A percentile compares a stretch with the other conserved stretches of the same genome.
Conservation (phyloP, 1,140 invertebrate species). For the Elymnias hypermnestra region DNA sequence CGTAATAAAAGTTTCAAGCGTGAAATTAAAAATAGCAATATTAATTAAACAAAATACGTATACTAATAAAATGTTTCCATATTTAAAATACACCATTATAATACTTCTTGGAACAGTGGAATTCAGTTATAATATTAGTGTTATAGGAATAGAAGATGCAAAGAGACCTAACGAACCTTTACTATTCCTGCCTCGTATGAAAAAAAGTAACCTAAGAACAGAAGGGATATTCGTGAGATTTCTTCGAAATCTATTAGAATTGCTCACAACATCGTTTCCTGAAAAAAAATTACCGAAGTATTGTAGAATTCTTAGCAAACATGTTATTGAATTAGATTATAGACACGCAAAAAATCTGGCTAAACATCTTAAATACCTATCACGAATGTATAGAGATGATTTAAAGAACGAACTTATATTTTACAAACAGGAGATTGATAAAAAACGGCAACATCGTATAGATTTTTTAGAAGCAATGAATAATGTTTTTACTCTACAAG, state of each 20-base stretch:
- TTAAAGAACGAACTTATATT: slow-evolving; percentile 27
- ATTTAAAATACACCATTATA: slow-evolving; percentile 10
- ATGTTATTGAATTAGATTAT: slow-evolving; percentile 23
- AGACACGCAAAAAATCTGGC: slow-evolving; percentile 30
- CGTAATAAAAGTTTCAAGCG: too few relatives aligned
- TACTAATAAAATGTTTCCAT: slow-evolving; percentile 9
- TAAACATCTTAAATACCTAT: slow-evolving; percentile 32
- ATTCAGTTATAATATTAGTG: slow-evolving; percentile 6
- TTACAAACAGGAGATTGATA: slow-evolving; percentile 32
- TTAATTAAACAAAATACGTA: background rate
- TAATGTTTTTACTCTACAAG: slow-evolving; percentile 31
- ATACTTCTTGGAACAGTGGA: slow-evolving; percentile 8
- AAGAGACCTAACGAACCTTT: slow-evolving; percentile 11
- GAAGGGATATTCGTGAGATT: slow-evolving; percentile 45
- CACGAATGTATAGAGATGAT: slow-evolving; percentile 33
- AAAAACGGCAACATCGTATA: slow-evolving; percentile 18
- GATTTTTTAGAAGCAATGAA: slow-evolving; percentile 44
- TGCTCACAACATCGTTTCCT: slow-evolving; percentile 33
- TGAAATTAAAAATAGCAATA: slow-evolving; percentile 22
- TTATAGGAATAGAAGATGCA: slow-evolving; percentile 18
- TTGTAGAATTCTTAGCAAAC: slow-evolving; percentile 28
- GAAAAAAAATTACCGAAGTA: slow-evolving; percentile 33
- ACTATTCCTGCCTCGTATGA: slow-evolving; percentile 14
- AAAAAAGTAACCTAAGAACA: slow-evolving; percentile 17
- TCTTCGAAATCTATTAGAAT: slow-evolving; percentile 30